Conservation (phyloP, 2,113 vertebrate species). For the Eurystomus gularis region DNA sequence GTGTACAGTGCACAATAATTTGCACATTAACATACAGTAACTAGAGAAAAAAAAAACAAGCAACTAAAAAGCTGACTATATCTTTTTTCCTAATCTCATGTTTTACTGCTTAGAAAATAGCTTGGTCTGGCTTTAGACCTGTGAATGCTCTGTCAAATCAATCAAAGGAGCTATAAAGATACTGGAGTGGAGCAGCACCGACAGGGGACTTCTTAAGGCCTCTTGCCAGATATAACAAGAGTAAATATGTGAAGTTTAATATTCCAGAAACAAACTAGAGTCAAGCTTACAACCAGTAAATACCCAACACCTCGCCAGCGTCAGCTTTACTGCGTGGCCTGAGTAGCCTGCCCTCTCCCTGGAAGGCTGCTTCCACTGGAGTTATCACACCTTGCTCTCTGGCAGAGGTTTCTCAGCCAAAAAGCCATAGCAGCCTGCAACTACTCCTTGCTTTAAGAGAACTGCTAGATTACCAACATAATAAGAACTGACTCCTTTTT, state of each 20-base stretch:
- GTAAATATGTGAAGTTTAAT: slow-evolving; percentile 64
- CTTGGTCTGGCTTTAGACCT: slow-evolving; percentile 29
- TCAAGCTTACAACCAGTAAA: slow-evolving; percentile 47
- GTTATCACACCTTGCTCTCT: not conserved
- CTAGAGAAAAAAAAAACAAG: not conserved
- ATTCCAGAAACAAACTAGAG: slow-evolving; percentile 58
- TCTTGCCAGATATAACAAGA: slow-evolving; percentile 70
- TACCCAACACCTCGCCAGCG: not conserved
- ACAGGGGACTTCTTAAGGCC: slow-evolving; percentile 50
- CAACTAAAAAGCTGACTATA: not conserved
- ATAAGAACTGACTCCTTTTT: not conserved
- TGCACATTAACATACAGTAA: not conserved
- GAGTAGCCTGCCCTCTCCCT: not conserved
- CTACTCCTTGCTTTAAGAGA: slow-evolving; percentile 29
- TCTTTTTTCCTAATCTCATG: not conserved
- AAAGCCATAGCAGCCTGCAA: not conserved
- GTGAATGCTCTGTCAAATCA: slow-evolving; percentile 62
- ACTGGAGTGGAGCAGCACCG: slow-evolving; percentile 31
- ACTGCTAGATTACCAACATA: slow-evolving; percentile 12
- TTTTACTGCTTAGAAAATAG: slow-evolving; percentile 21
- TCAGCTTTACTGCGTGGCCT: not conserved
- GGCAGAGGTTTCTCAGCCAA: not conserved
- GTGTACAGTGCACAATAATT: not conserved
- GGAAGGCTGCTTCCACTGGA: not conserved
- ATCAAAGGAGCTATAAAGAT: slow-evolving; percentile 62